Conservation (phyloP, 2,113 vertebrate species). For the Oryzias curvinotus region DNA sequence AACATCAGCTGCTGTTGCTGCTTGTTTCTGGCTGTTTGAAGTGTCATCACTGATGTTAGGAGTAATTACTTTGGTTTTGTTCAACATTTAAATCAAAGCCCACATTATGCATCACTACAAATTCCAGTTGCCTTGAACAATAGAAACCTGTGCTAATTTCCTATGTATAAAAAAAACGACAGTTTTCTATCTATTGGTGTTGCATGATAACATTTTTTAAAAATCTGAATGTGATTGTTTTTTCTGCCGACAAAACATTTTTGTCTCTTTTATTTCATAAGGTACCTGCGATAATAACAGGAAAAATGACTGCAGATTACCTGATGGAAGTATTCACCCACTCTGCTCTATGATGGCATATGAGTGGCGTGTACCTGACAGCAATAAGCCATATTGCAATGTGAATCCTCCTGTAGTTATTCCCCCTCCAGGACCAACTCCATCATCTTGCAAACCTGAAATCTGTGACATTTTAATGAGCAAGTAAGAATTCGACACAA, state of each 20-base stretch:
- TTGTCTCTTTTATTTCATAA: slow-evolving; percentile 45
- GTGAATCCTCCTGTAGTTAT: neutral
- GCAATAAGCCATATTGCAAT: slow-evolving; percentile 48
- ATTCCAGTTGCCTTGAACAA: no score
- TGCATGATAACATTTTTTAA: no score
- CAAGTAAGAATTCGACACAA: slow-evolving; percentile 76
- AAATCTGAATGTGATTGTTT: no score
- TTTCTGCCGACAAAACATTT: neutral
- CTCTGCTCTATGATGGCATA: slow-evolving; percentile 79
- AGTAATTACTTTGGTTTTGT: no score
- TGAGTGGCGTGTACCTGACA: slow-evolving; percentile 73
- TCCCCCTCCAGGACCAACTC: rapidly evolving
- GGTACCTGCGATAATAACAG: slow-evolving; percentile 85
- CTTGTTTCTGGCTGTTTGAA: no score
- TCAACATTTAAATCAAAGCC: no score
- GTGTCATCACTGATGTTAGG: no score
- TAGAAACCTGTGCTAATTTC: no score
- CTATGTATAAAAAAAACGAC: no score
- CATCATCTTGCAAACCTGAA: neutral
- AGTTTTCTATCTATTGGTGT: no score
- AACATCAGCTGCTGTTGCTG: no score
- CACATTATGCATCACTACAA: no score
- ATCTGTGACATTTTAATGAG: slow-evolving; percentile 82
- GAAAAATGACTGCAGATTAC: slow-evolving; percentile 83
- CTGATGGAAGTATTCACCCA: slow-evolving; percentile 62